Base-by-base conservation (phyloP, 2,113 vertebrate genomes). In the Cephalopholis sonnerati region DNA sequence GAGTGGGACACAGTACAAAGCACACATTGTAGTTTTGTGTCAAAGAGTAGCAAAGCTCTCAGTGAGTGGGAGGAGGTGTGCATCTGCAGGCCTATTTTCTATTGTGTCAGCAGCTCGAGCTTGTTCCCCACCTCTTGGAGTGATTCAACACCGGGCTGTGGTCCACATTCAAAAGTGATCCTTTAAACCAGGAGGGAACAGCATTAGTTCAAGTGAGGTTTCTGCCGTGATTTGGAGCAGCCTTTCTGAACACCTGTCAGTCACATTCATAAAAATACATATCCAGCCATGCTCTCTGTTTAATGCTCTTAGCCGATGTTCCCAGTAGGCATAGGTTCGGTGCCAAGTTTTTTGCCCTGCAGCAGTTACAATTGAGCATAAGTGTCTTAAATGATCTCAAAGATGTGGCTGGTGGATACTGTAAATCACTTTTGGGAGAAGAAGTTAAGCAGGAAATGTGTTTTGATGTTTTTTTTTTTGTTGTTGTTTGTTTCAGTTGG, bases 401-500 rank as follows among this genome's bases (percentile, higher is more conserved):
- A 81, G 62, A 66, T 55, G 51, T 46, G 41, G 9, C 20, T 7
- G 0, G 22, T 58, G 57, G n/a, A 54, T 13, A 5, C 25, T 63
- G 41, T 44, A 58, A 29, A 55, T 75, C 18, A 17, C n/a, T 22
- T 54, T 78, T 32, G 13, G 7, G 25, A 8, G 4, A n/a, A 15
- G 32, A 55, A 27, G 27, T 39, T 44, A 46, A 65, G 10, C 18
- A 9, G 48, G 51, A 77, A 58, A 32, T 54, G 6, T 68, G n/a
- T 65, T 62, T 54, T 44, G 4, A 57, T 55, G 22, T 66, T 48
- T 29, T 39, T 66, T 16, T 39, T 63, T 1, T 24, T 12, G 63
- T 86, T 68, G 39, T 3, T 57, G 7, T 78, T 46, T 70, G 25
- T 84, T 88, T n/a, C 83, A 96, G 95, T 85, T 96, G 93, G 95